Evolutionary conservation across 2,888 invertebrate species (phyloP).

Genomic region (Girardia tigrina): DNA sequence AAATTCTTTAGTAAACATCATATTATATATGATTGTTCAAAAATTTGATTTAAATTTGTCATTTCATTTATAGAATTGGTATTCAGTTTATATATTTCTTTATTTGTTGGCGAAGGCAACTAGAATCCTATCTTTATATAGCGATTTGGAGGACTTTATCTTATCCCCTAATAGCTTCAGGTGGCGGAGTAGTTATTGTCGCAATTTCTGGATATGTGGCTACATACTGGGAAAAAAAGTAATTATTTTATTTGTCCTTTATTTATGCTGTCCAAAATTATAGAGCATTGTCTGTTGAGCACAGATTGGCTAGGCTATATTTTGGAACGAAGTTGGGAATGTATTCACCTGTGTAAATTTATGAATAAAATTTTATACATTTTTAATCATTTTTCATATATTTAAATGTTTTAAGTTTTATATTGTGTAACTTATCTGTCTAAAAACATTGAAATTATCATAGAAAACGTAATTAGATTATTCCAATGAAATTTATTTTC

Average conservation of each 20-base stretch:
- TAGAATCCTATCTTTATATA: not conserved
- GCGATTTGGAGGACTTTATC: not conserved
- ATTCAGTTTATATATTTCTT: not conserved
- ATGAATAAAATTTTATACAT: too few relatives aligned
- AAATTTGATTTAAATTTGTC: too few relatives aligned
- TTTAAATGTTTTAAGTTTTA: too few relatives aligned
- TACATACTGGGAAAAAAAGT: not conserved
- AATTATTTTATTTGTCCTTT: not conserved
- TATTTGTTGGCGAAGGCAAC: not conserved
- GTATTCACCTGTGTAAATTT: slow-evolving; percentile 28
- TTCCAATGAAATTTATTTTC: too few relatives aligned
- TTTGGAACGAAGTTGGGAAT: slow-evolving; percentile 29
- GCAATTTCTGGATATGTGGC: not conserved
- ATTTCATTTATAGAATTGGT: not conserved
- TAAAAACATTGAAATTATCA: too few relatives aligned
- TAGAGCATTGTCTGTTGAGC: not conserved
- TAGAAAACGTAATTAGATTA: too few relatives aligned
- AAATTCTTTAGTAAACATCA: too few relatives aligned
- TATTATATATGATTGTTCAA: too few relatives aligned
- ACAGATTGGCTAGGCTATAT: slow-evolving; percentile 25
- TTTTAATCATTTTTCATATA: too few relatives aligned
- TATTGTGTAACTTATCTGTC: too few relatives aligned
- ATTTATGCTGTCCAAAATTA: not conserved
- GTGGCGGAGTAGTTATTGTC: not conserved
- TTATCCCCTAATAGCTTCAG: not conserved